phyloP scores from a whole-genome alignment of 1,140 invertebrate species.

The Saxidomus purpurata region DNA sequence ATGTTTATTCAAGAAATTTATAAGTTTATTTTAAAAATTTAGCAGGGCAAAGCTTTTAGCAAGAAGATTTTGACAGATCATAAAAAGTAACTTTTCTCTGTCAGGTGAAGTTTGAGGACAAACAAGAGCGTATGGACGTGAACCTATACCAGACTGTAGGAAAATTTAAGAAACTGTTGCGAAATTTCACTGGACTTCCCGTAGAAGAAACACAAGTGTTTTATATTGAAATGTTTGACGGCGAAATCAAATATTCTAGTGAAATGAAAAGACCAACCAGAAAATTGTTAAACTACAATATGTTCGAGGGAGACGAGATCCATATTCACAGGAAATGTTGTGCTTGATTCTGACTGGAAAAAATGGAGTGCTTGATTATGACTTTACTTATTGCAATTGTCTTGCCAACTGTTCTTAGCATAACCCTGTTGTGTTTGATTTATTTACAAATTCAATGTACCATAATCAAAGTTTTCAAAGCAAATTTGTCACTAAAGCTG shows the following conservation, averaged over 20 bases:
- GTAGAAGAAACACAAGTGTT: constrained; percentile 93
- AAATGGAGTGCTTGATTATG: no score
- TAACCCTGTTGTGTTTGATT: no score
- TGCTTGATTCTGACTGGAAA: no score
- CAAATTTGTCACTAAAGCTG: no score
- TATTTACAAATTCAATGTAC: no score
- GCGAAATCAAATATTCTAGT: neutral
- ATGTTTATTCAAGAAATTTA: no score
- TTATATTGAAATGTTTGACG: constrained; percentile 91
- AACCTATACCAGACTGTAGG: constrained; percentile 66
- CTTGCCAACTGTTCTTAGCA: no score
- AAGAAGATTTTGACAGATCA: no score
- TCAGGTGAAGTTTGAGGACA: constrained; percentile 68
- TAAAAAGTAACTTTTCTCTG: neutral
- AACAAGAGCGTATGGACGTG: constrained; percentile 66
- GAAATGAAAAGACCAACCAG: neutral
- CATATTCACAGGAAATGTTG: constrained; percentile 12
- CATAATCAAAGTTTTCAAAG: no score
- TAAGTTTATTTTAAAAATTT: no score
- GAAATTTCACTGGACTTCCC: constrained; percentile 91
- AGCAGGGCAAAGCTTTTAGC: no score
- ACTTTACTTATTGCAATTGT: no score
- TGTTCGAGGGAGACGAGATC: constrained; percentile 28
- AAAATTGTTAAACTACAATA: constrained; percentile 17
- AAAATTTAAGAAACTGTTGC: constrained; percentile 72